Evolutionary conservation across 2,888 invertebrate species (phyloP), one percentile per base, ranked within the genome.

Genomic region (Noctua janthe): DNA sequence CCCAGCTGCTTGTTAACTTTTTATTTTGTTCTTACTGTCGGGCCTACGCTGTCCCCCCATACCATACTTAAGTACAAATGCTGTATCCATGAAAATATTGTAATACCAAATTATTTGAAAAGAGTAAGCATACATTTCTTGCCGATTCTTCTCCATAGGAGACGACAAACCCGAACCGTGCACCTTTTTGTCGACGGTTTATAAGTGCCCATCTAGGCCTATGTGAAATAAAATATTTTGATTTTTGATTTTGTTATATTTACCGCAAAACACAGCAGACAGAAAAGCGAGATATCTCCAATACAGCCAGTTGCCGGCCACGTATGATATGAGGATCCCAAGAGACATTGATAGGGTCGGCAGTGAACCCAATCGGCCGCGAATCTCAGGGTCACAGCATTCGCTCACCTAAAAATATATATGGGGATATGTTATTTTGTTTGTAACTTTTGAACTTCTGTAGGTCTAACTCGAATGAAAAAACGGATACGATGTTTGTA

Each of bases 261-360:
- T 91, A 97, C 97, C 95, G 77, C 97, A 96, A 88, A 97, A 96
- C 1, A 92, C 88, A 47, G 97, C 96, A 10, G 97, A 97, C 23
- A 97, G 92, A 87, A 97, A 96, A 0, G 98, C 97, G 51, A 98
- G 95, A 77, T 96, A 93, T 85, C 97, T 94, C 98, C 98, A 98
- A 76, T 96, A 94, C 1, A 97, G 93, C 94, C 96, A 96, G 85
- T 97, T 95, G 20, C 98, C 98, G 7, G 97, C 94, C 10, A 97
- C 83, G 90, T 98, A 98, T 0, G 97, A 97, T 49, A 97, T 88
- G 29, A 98, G 94, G 84, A 98, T 98, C 3, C 98, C 98, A 23
- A 97, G 88, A 0, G 98, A 97, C 96, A 98, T 97, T 75, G 97
- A 97, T 29, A 98, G 94, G n/a, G 98, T 97, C 3, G 98, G 97